A percentile compares a stretch with the other conserved stretches of the same genome.
Conservation (phyloP, 2,797 vertebrate genomes). For the Hozukius guyotensis region DNA sequence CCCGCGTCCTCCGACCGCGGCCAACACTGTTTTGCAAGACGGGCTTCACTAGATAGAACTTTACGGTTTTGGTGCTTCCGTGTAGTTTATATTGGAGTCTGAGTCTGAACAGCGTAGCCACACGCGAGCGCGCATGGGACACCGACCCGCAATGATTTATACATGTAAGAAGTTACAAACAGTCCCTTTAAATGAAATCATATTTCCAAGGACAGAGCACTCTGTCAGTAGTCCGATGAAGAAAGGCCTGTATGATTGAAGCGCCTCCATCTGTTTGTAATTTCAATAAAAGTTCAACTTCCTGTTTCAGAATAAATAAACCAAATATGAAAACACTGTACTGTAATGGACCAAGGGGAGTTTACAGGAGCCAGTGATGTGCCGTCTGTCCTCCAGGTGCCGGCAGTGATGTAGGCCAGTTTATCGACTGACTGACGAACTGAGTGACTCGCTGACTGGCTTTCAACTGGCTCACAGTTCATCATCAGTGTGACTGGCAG, state of each 20-base stretch:
- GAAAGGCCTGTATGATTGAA: background rate
- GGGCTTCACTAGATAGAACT: accelerated
- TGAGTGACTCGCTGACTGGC: background rate
- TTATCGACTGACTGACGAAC: background rate
- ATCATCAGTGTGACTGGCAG: background rate
- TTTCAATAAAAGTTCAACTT: background rate
- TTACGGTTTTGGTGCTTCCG: accelerated
- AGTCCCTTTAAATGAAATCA: background rate
- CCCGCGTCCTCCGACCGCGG: accelerated
- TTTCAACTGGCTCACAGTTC: background rate
- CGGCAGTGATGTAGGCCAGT: background rate
- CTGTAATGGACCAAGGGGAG: no score
- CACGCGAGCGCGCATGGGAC: no score
- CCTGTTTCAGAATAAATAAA: no score
- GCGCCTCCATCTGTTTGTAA: background rate
- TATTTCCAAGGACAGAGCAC: background rate
- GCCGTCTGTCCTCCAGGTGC: background rate
- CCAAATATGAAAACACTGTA: background rate
- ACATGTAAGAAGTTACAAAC: no score
- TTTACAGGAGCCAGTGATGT: background rate
- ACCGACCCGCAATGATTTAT: no score
- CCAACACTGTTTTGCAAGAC: no score
- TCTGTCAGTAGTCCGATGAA: background rate
- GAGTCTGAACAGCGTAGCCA: no score
- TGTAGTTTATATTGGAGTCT: no score